These are phyloP conservation scores for Dasypolia templi DNA, from an alignment of 2,888 invertebrate species.

Conservation along the genomic window DNA sequence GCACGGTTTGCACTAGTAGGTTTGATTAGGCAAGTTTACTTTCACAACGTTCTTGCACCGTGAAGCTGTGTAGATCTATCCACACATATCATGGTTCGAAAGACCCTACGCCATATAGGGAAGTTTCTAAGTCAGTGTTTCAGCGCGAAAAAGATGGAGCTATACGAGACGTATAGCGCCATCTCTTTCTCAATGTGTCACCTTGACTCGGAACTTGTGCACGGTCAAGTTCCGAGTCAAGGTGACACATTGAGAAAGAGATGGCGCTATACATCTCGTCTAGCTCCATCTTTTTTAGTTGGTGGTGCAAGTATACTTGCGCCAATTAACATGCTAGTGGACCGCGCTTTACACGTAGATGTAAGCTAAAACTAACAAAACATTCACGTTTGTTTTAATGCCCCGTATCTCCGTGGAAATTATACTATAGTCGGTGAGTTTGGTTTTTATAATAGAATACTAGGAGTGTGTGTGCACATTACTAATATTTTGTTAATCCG, in stretches of 20 bases:
- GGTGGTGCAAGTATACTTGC: neutral
- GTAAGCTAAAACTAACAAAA: conserved; percentile 62
- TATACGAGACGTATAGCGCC: too few species aligned
- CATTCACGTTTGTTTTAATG: conserved; percentile 78
- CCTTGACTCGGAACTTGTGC: too few species aligned
- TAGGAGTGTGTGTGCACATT: conserved; percentile 62
- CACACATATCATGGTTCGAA: too few species aligned
- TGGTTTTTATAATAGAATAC: conserved; percentile 59
- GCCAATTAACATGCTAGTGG: conserved; percentile 10
- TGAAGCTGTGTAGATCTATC: too few species aligned
- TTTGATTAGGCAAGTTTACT: conserved; percentile 19
- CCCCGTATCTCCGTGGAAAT: conserved; percentile 77
- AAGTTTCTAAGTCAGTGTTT: too few species aligned
- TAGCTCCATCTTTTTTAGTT: too few species aligned
- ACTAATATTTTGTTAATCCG: conserved; percentile 46
- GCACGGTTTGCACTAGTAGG: conserved; percentile 34
- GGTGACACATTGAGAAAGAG: too few species aligned
- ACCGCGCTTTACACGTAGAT: conserved; percentile 43
- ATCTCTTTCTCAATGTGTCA: too few species aligned
- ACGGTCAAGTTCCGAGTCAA: too few species aligned
- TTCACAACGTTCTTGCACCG: neutral
- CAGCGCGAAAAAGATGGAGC: too few species aligned
- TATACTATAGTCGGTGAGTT: conserved; percentile 87
- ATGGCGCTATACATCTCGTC: too few species aligned
- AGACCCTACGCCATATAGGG: too few species aligned